Base-by-base conservation (phyloP, 2,797 vertebrate species). In the Leptoclinus maculatus region DNA sequence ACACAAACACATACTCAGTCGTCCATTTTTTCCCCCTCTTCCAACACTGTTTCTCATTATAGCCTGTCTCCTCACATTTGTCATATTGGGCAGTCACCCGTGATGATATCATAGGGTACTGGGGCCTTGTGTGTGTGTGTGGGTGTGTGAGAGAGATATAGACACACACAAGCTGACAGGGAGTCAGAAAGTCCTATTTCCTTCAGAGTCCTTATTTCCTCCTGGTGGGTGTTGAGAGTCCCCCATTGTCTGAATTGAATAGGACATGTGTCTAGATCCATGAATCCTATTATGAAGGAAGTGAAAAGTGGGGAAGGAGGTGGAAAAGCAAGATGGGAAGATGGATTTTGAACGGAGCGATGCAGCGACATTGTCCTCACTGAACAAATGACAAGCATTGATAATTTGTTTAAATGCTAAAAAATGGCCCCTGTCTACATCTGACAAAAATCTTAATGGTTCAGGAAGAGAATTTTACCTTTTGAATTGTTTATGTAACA, bases 11-110 rank as follows among this genome's bases (percentile, higher is more conserved):
- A 83, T 54, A 79, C 45, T 62, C 62, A 14, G 19, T 51, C 16
- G 4, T 71, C 65, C 74, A 64, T 83, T 70, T 69, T 59, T 53
- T 53, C 12, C 43, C 53, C 25, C 47, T 80, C 62, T 56, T 80
- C 66, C 74, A 71, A 80, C 85, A 78, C 73, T 76, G 79, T 86
- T 87, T 89, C 75, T 88, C 83, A 89, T 90, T 86, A 92, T 51
- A 45, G 76, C 69, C 78, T 78, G 89, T 88, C 88, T 78, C 79
- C 76, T 88, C 82, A 80, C 75, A 83, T 91, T 89, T 90, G 88
- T 92, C 91, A 89, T 66, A 87, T 68, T 80, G 87, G 74, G 45
- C 59, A 75, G 83, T 87, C 91, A 86, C 79, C 79, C 76, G 32
- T 87, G 85, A 88, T 81, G 81, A 84, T 85, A 69, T 84, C 70